phyloP scores from a whole-genome alignment of 2,888 invertebrate genomes.

The Ceramica pisi region DNA sequence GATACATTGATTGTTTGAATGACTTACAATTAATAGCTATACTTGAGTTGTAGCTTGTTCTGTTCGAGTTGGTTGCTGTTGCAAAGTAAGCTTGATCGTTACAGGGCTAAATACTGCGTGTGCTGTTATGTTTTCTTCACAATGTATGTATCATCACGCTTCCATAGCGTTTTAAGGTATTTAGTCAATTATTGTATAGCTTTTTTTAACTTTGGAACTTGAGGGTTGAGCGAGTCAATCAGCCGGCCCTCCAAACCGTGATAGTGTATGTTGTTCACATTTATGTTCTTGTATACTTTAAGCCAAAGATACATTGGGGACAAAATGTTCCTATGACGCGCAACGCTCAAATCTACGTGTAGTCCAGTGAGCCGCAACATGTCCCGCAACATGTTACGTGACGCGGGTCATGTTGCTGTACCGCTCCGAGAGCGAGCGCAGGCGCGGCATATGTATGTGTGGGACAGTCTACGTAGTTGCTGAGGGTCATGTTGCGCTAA shows the following conservation, averaged over 20 bases:
- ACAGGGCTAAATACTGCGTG: slow-evolving; percentile 17
- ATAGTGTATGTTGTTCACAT: slow-evolving; percentile 72
- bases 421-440: too few relatives aligned
- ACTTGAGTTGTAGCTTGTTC: slow-evolving; percentile 38
- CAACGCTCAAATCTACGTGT: too few relatives aligned
- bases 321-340: too few relatives aligned
- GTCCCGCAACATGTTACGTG: too few relatives aligned
- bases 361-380: too few relatives aligned
- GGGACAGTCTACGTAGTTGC: too few relatives aligned
- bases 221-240: slow-evolving; percentile 81
- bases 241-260: slow-evolving; percentile 77
- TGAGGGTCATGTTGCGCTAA: neutral
- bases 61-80: slow-evolving; percentile 21
- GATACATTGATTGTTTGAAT: slow-evolving; percentile 66
- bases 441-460: too few relatives aligned
- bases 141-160: slow-evolving; percentile 69
- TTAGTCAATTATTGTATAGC: slow-evolving; percentile 90
- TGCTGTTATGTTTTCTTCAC: slow-evolving; percentile 45
- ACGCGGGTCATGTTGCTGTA: too few relatives aligned
- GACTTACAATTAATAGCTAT: slow-evolving; percentile 26
- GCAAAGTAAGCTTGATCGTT: slow-evolving; percentile 34
- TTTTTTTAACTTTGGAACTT: slow-evolving; percentile 78
- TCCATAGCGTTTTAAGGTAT: slow-evolving; percentile 87
- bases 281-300: slow-evolving; percentile 11
- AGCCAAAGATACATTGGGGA: too few relatives aligned